A percentile compares a stretch with the other conserved stretches of the same genome.
phyloP scores from a whole-genome alignment of 2,113 vertebrate species.

The Sylvia atricapilla region DNA sequence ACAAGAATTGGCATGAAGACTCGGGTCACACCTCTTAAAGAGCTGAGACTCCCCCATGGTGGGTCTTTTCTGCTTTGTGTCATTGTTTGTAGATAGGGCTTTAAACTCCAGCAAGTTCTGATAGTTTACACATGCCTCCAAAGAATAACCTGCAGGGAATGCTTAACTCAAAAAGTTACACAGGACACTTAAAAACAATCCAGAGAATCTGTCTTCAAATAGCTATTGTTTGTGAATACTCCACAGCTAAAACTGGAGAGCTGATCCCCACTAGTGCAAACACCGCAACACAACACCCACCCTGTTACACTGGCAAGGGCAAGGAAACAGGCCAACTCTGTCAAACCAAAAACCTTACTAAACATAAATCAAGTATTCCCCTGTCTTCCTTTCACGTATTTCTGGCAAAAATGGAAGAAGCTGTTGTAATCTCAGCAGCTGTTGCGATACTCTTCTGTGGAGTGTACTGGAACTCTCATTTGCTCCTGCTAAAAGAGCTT shows the following conservation, averaged over 20 bases:
- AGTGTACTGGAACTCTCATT: background rate
- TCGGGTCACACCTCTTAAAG: background rate
- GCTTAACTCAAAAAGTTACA: background rate
- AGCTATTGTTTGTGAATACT: background rate
- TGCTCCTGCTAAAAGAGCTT: background rate
- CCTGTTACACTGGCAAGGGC: background rate
- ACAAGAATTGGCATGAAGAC: slow-evolving; percentile 2
- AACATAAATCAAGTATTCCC: background rate
- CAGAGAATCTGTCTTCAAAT: background rate
- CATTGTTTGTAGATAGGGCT: slow-evolving; percentile 26
- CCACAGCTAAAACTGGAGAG: background rate
- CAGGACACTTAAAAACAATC: background rate
- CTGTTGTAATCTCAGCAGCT: background rate
- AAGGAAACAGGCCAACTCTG: background rate
- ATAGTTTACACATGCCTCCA: background rate
- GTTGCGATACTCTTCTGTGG: background rate
- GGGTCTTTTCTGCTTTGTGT: background rate
- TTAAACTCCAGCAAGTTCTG: slow-evolving; percentile 14
- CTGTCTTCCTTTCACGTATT: background rate
- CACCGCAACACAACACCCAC: background rate
- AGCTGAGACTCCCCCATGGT: background rate
- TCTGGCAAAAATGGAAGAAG: background rate
- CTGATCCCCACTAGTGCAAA: background rate
- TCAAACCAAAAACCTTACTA: background rate
- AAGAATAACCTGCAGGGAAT: slow-evolving; percentile 8